Conservation (phyloP, 2,888 invertebrate genomes). For the Rutpela maculata region DNA sequence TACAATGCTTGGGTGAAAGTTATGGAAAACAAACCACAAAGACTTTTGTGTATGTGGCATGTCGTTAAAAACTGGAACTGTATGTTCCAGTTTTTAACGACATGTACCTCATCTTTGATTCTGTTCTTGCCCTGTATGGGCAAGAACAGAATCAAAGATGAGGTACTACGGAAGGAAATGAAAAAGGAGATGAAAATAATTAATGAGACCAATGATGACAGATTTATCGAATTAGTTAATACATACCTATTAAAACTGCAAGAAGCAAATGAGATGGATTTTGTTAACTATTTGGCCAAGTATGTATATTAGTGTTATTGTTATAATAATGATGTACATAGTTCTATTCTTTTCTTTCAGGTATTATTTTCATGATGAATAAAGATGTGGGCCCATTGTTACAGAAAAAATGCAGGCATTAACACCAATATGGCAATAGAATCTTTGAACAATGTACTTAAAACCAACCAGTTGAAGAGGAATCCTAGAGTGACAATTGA, state of each 20-base stretch:
- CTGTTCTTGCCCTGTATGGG: no score
- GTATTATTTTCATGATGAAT: constrained; percentile 54
- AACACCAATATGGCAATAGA: constrained; percentile 58
- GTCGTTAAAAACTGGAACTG: constrained; percentile 34
- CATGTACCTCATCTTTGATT: no score
- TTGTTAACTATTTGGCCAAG: no score
- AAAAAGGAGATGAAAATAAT: constrained; percentile 49
- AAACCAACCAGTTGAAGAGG: constrained; percentile 50
- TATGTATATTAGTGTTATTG: no score
- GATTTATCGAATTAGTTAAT: constrained; percentile 46
- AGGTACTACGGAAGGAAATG: no score
- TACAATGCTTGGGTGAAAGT: no score
- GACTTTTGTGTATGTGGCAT: no score
- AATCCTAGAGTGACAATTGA: constrained; percentile 38
- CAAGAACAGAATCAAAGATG: not conserved
- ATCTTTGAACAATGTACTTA: constrained; percentile 55
- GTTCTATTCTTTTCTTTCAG: constrained; percentile 49
- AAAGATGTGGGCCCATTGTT: constrained; percentile 56
- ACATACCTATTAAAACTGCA: constrained; percentile 50
- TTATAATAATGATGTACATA: not conserved
- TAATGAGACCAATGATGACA: constrained; percentile 45
- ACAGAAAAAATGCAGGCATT: constrained; percentile 51
- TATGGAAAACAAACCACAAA: no score
- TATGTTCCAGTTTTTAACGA: no score
- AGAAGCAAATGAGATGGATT: constrained; percentile 37